Percentiles rank a stretch among this genome's conserved stretches.
phyloP scores from a whole-genome alignment of 2,888 invertebrate species.

The Eupeodes latifasciatus region DNA sequence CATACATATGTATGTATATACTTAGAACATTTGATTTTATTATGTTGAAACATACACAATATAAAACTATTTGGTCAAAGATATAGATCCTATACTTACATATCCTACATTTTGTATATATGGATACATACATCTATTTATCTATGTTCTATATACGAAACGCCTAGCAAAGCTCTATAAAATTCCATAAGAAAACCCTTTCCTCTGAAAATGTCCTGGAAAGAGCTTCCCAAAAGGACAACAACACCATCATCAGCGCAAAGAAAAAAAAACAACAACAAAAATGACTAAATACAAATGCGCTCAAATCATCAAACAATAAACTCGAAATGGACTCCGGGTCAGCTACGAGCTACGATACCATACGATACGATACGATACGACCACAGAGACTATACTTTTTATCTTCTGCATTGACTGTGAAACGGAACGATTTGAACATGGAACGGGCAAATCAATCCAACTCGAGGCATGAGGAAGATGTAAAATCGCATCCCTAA shows the following conservation, averaged over 20 bases:
- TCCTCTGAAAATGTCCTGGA: slow-evolving; percentile 21
- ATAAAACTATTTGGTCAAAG: too few species aligned
- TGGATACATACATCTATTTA: background rate
- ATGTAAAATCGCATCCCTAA: slow-evolving; percentile 33
- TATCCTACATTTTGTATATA: background rate
- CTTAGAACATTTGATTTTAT: background rate
- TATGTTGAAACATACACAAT: background rate
- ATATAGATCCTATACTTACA: too few species aligned
- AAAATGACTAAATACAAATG: slow-evolving; percentile 73
- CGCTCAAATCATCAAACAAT: slow-evolving; percentile 84
- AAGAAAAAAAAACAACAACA: slow-evolving; percentile 56
- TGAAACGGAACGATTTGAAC: slow-evolving; percentile 41
- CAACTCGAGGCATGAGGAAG: background rate
- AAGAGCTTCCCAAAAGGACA: slow-evolving; percentile 47
- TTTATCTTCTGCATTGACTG: slow-evolving; percentile 38
- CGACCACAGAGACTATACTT: slow-evolving; percentile 47
- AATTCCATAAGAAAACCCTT: slow-evolving; percentile 70
- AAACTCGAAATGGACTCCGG: slow-evolving; percentile 84
- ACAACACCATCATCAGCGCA: slow-evolving; percentile 75
- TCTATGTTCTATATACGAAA: background rate
- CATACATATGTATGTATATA: background rate
- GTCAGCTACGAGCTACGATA: slow-evolving; percentile 49
- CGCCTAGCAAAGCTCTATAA: slow-evolving; percentile 48
- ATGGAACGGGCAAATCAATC: slow-evolving; percentile 50
- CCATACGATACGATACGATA: too few species aligned